Conservation (phyloP, 2,113 vertebrate genomes). For the Grallaria varia region DNA sequence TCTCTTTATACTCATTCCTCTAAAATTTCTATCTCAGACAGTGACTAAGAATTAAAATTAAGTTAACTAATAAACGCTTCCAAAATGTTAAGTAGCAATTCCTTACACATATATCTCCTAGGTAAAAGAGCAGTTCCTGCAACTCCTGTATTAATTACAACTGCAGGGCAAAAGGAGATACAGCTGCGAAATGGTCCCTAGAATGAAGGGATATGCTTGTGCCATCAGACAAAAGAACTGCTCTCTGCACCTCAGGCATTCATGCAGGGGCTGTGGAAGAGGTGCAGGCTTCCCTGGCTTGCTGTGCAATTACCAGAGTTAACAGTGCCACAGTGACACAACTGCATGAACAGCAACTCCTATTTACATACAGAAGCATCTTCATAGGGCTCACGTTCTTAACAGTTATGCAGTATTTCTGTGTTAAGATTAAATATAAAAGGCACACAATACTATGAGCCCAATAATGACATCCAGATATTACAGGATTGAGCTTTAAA, state of each 20-base stretch:
- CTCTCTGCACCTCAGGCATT: fast-evolving
- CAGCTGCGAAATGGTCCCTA: not conserved
- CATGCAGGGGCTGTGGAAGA: not conserved
- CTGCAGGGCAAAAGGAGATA: not conserved
- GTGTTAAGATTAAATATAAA: not conserved
- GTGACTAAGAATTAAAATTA: not conserved
- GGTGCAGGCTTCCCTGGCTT: not conserved
- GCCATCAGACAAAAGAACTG: not conserved
- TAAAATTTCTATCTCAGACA: not conserved
- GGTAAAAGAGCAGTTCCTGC: not conserved
- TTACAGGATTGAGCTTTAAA: not conserved
- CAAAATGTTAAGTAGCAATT: not conserved
- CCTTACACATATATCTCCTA: not conserved
- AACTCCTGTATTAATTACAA: not conserved
- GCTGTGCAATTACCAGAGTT: not conserved
- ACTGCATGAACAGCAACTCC: not conserved
- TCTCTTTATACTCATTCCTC: not conserved
- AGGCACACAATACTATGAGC: not conserved
- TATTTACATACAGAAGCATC: not conserved
- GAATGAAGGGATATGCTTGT: not conserved
- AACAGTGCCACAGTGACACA: not conserved
- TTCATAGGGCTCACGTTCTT: not conserved
- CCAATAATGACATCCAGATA: not conserved
- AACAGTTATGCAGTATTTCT: not conserved
- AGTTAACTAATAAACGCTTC: not conserved